Conservation (phyloP, 2,888 invertebrate genomes). For the Linnaemya vulpina region DNA sequence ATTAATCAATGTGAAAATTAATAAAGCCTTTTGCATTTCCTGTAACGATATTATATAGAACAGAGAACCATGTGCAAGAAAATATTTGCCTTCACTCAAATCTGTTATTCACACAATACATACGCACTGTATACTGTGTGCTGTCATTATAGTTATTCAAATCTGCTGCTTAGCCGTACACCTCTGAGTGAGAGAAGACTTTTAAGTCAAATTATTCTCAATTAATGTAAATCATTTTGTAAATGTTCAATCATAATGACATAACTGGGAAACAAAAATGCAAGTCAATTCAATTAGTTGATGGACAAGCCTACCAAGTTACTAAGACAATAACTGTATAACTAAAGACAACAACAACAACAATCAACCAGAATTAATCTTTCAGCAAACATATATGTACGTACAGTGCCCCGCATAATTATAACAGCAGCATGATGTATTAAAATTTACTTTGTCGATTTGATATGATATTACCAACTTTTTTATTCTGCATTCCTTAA, state of each 20-base stretch:
- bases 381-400: background rate
- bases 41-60: background rate
- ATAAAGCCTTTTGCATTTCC: background rate
- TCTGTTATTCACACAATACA: background rate
- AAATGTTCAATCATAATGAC: constrained; percentile 62
- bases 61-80: no score
- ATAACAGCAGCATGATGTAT: background rate
- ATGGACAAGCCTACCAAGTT: constrained; percentile 20
- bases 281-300: constrained; percentile 49
- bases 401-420: background rate
- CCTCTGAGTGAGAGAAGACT: background rate
- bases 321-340: background rate
- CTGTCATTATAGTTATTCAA: background rate
- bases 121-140: background rate
- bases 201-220: constrained; percentile 44
- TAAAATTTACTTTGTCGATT: background rate
- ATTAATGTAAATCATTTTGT: constrained; percentile 53
- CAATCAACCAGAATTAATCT: constrained; percentile 38
- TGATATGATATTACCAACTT: no score
- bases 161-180: background rate
- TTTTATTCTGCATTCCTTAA: no score
- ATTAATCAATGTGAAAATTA: background rate
- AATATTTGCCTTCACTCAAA: background rate
- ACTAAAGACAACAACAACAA: constrained; percentile 23
- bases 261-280: constrained; percentile 37